These are phyloP conservation scores for Eristalis arbustorum DNA, from an alignment of 2,888 invertebrate species.

Conservation along the genomic window DNA sequence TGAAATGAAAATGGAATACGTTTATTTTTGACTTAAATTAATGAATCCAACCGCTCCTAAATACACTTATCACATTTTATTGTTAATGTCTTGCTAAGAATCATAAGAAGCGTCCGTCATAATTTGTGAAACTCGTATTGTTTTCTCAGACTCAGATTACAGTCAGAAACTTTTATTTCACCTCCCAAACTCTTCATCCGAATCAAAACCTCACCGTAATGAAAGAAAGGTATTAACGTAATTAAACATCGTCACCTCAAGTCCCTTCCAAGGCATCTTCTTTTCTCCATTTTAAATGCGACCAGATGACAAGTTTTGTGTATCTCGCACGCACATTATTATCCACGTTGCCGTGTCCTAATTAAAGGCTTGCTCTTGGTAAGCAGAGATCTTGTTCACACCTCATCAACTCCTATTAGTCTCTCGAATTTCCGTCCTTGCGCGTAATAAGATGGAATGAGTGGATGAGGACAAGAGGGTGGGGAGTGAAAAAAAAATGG, in stretches of 20 bases:
- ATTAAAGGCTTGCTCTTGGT: slow-evolving; percentile 31
- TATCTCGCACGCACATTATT: slow-evolving; percentile 27
- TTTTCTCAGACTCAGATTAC: background rate
- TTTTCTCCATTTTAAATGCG: slow-evolving; percentile 9
- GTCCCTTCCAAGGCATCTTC: background rate
- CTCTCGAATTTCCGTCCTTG: slow-evolving; percentile 66
- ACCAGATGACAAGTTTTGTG: slow-evolving; percentile 24
- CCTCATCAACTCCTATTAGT: slow-evolving; percentile 56
- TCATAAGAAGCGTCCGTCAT: no score
- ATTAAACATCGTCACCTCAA: slow-evolving; percentile 31
- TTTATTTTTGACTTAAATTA: no score
- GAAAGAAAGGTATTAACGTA: slow-evolving; percentile 24
- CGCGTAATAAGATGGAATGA: background rate
- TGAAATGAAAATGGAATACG: no score
- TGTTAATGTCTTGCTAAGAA: no score
- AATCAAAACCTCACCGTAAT: background rate
- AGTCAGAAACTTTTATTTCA: background rate
- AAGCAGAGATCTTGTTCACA: slow-evolving; percentile 51
- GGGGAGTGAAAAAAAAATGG: background rate
- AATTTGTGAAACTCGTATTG: background rate
- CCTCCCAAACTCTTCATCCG: background rate
- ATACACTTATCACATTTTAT: no score
- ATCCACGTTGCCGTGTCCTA: slow-evolving; percentile 42
- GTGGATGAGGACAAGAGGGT: background rate
- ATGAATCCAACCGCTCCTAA: no score